Evolutionary conservation across 2,888 invertebrate species (phyloP).

Genomic region (Caenorhabditis plicata): DNA sequence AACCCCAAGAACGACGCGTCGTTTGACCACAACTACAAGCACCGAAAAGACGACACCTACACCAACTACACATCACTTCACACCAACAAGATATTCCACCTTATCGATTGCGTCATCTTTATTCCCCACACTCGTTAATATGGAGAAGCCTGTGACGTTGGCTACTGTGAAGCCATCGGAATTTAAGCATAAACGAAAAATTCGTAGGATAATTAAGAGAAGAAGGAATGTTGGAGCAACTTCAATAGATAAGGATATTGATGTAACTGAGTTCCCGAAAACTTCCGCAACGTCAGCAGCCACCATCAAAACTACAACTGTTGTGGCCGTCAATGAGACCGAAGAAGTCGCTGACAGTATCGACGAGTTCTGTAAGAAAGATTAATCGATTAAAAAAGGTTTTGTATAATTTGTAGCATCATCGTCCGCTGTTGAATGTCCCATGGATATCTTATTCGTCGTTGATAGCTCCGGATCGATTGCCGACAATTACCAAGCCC

Average conservation of each 20-base stretch:
- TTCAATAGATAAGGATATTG: constrained; percentile 7
- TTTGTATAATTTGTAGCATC: constrained; percentile 1
- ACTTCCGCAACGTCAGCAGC: constrained; percentile 17
- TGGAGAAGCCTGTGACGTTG: constrained; percentile 26
- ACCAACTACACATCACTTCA: background rate
- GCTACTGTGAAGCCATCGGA: constrained; percentile 8
- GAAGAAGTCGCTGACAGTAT: constrained; percentile 11
- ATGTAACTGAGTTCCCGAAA: constrained; percentile 15
- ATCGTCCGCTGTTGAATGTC: constrained; percentile 39
- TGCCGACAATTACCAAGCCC: constrained; percentile 53
- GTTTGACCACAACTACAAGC: constrained; percentile 3
- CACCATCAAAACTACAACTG: constrained; percentile 14
- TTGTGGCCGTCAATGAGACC: constrained; percentile 10
- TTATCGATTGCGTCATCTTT: background rate
- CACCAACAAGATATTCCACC: background rate
- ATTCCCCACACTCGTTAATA: constrained; percentile 23
- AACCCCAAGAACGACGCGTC: constrained; percentile 1
- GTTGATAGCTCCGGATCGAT: constrained; percentile 63
- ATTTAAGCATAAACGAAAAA: constrained; percentile 13
- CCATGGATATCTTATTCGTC: constrained; percentile 58
- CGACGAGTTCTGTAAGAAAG: too few relatives aligned
- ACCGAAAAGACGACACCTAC: constrained; percentile 1
- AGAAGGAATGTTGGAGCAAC: constrained; percentile 18
- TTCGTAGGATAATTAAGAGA: constrained; percentile 28
- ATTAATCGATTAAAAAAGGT: too few relatives aligned